Conservation (phyloP, 2,888 invertebrate genomes). For the Perithous albicinctus region DNA sequence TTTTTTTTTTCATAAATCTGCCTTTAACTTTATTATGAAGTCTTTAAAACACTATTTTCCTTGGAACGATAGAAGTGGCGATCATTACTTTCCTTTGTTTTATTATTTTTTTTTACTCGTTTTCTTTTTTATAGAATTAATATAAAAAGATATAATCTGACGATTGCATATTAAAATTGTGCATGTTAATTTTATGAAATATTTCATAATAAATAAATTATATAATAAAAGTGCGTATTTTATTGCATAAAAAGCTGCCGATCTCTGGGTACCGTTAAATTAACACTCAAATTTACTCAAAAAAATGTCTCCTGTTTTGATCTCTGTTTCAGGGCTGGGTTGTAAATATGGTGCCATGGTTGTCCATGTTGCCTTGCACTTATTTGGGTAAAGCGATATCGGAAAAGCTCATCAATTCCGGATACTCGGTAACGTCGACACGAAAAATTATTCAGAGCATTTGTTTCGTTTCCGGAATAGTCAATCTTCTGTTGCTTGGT, state of each 20-base stretch:
- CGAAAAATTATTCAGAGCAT: conserved; percentile 86
- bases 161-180: too few relatives aligned
- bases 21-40: too few relatives aligned
- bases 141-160: too few relatives aligned
- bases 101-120: too few relatives aligned
- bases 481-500: conserved; percentile 85
- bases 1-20: too few relatives aligned
- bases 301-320: conserved; percentile 35
- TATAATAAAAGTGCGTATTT: too few relatives aligned
- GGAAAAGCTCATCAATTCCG: conserved; percentile 86
- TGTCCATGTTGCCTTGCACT: conserved; percentile 88
- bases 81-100: too few relatives aligned
- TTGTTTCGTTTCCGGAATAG: conserved; percentile 86
- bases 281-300: conserved; percentile 7
- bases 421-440: conserved; percentile 86
- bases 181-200: too few relatives aligned
- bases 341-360: conserved; percentile 90
- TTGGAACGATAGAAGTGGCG: too few relatives aligned
- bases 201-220: too few relatives aligned
- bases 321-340: conserved; percentile 86
- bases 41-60: too few relatives aligned
- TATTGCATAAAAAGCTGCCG: not conserved
- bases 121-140: too few relatives aligned
- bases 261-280: not conserved
- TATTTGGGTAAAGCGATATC: conserved; percentile 88